These are phyloP conservation scores for Apodemus sylvaticus DNA, from an alignment of 2,113 vertebrate genomes.

Conservation along the genomic window DNA sequence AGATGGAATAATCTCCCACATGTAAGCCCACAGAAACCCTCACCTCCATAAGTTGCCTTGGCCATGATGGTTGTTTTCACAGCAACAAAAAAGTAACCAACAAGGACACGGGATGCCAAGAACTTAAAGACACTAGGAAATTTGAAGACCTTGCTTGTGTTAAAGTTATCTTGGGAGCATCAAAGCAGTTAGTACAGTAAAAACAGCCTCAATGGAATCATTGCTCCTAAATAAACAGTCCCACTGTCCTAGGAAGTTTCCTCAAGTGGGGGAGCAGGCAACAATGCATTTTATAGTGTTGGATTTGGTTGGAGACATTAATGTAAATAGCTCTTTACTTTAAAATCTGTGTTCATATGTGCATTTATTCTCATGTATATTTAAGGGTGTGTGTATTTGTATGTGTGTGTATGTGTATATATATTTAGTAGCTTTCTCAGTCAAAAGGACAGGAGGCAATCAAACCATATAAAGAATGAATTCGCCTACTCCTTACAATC, in stretches of 20 bases:
- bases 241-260: neutral
- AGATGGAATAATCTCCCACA: neutral
- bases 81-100: neutral
- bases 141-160: constrained; percentile 2
- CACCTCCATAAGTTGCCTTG: neutral
- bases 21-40: neutral
- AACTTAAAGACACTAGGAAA: neutral
- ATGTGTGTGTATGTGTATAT: neutral
- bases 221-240: neutral
- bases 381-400: neutral
- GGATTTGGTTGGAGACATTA: neutral
- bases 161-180: constrained; percentile 11
- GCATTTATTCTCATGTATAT: neutral
- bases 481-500: neutral
- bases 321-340: neutral
- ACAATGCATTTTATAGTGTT: neutral
- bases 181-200: neutral
- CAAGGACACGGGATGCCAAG: neutral
- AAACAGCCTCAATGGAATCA: neutral
- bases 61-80: neutral
- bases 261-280: neutral
- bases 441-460: neutral
- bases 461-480: neutral
- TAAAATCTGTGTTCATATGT: neutral
- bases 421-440: neutral